Percentiles rank a stretch among this genome's conserved stretches.
Conservation (phyloP, 2,888 invertebrate genomes). For the Ditula angustiorana region DNA sequence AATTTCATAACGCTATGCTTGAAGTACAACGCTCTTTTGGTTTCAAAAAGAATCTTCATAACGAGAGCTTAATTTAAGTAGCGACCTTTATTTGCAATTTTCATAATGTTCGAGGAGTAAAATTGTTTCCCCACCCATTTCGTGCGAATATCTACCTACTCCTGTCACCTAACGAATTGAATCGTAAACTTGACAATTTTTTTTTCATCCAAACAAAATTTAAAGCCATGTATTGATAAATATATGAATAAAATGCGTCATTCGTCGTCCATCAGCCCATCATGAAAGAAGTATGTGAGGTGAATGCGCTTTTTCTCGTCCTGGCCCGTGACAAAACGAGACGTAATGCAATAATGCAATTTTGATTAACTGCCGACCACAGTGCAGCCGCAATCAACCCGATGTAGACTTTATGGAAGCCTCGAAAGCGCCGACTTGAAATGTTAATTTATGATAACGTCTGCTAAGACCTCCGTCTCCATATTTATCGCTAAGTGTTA, state of each 20-base stretch:
- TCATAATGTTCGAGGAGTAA: too few relatives aligned
- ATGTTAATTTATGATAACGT: slow-evolving; percentile 35
- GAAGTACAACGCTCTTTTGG: too few relatives aligned
- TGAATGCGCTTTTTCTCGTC: slow-evolving; percentile 61
- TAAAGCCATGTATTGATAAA: slow-evolving; percentile 12
- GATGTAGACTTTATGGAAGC: slow-evolving; percentile 72
- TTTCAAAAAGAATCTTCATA: too few relatives aligned
- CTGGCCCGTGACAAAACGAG: slow-evolving; percentile 71
- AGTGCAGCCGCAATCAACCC: slow-evolving; percentile 59
- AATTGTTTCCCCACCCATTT: too few relatives aligned
- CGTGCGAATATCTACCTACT: too few relatives aligned
- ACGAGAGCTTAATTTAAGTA: too few relatives aligned
- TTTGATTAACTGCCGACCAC: slow-evolving; percentile 74
- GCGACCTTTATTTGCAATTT: too few relatives aligned
- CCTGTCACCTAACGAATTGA: too few relatives aligned
- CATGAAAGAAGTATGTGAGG: slow-evolving; percentile 57
- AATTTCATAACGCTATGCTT: too few relatives aligned
- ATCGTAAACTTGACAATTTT: too few relatives aligned
- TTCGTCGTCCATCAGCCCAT: slow-evolving; percentile 67
- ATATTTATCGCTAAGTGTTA: slow-evolving; percentile 12
- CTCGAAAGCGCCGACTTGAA: slow-evolving; percentile 15
- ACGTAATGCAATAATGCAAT: slow-evolving; percentile 71
- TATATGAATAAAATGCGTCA: slow-evolving; percentile 42
- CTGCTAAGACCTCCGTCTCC: slow-evolving; percentile 26
- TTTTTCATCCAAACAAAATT: not conserved